Conservation (phyloP, 1,140 invertebrate genomes). For the Caenorhabditis briggsae region DNA sequence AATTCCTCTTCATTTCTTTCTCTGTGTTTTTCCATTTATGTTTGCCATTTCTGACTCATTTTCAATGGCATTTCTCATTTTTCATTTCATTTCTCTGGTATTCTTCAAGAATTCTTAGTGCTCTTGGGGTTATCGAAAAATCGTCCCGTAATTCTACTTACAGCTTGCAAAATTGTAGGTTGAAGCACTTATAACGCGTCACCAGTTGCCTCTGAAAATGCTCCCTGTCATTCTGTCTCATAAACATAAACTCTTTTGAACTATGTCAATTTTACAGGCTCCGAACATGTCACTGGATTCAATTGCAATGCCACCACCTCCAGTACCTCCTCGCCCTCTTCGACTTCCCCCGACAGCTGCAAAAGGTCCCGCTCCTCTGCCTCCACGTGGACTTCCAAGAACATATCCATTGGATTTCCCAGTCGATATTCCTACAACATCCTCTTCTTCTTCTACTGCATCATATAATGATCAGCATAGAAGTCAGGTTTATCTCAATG, state of each 20-base stretch:
- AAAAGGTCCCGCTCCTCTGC: conserved; percentile 51
- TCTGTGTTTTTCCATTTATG: neutral
- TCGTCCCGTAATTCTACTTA: too few species aligned
- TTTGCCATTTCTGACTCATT: conserved; percentile 26
- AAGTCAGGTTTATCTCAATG: conserved; percentile 62
- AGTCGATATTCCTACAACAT: conserved; percentile 60
- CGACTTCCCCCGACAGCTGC: conserved; percentile 36
- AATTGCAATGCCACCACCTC: conserved; percentile 54
- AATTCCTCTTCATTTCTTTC: conserved; percentile 16
- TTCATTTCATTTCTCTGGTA: neutral
- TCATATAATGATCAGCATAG: conserved; percentile 55
- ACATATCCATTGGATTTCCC: conserved; percentile 58
- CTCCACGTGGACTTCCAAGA: conserved; percentile 21
- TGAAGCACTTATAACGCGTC: too few species aligned
- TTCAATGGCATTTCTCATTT: conserved; percentile 8
- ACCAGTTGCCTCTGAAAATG: too few species aligned
- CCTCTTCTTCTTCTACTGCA: neutral
- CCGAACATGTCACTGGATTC: conserved; percentile 35
- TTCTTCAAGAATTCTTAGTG: too few species aligned
- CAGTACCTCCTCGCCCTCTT: conserved; percentile 54
- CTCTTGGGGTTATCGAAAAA: too few species aligned
- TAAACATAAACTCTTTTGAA: neutral
- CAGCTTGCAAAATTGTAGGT: too few species aligned
- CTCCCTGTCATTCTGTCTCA: too few species aligned
- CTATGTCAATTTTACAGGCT: neutral